These are phyloP conservation scores for Illadopsis cleaveri DNA, from an alignment of 2,113 vertebrate genomes.

Conservation along the genomic window DNA sequence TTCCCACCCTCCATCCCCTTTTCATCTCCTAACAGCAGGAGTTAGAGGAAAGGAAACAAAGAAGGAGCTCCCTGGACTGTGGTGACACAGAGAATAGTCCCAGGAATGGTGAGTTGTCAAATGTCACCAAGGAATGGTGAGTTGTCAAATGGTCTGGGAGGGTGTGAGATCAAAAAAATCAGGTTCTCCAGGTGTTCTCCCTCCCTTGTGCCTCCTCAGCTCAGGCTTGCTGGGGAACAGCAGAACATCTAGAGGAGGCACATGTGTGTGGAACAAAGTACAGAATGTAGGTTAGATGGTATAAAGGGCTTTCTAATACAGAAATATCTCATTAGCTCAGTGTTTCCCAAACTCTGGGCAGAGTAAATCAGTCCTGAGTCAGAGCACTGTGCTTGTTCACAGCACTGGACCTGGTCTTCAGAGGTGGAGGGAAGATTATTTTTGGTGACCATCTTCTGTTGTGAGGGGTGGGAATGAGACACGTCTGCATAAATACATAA, in stretches of 20 bases:
- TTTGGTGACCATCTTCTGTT: neutral
- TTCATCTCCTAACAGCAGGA: conserved; percentile 13
- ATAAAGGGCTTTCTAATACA: neutral
- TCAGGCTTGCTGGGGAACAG: neutral
- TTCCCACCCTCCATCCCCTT: neutral
- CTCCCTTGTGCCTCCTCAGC: neutral
- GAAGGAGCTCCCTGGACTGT: neutral
- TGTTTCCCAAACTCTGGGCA: neutral
- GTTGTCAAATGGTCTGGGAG: neutral
- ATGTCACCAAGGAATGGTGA: conserved; percentile 52
- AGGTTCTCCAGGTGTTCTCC: neutral
- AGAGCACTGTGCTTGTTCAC: neutral
- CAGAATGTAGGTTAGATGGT: neutral
- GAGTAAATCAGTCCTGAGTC: neutral
- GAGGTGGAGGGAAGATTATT: neutral
- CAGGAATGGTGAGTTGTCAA: conserved; percentile 59
- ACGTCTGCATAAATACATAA: neutral
- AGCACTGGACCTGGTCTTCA: neutral
- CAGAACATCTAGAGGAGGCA: neutral
- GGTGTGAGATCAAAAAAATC: neutral
- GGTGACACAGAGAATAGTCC: neutral
- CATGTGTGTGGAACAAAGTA: neutral
- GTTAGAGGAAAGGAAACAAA: neutral
- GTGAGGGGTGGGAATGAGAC: neutral
- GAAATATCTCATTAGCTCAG: neutral